Conservation (phyloP, 2,797 vertebrate genomes). For the Sebastes nivosus region DNA sequence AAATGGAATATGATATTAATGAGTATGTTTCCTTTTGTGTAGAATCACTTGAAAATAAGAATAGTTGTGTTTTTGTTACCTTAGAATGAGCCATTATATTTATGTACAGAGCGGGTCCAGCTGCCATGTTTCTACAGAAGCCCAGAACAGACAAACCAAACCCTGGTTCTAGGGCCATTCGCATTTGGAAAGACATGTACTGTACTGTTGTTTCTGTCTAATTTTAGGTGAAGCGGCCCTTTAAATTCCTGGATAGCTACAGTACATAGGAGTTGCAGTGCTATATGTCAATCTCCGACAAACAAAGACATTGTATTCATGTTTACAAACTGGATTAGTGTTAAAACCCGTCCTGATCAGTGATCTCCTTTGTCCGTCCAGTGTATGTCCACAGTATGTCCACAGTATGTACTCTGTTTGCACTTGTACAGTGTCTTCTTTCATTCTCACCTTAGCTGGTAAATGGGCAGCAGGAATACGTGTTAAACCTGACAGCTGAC, state of each 20-base stretch:
- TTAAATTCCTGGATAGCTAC: neutral
- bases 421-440: conserved; percentile 18
- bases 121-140: too few species aligned
- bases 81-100: too few species aligned
- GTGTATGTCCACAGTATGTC: neutral
- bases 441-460: conserved; percentile 45
- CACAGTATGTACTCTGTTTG: neutral
- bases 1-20: too few species aligned
- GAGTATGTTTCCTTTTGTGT: too few species aligned
- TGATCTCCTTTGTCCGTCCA: neutral
- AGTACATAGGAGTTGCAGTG: neutral
- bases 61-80: too few species aligned
- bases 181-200: neutral
- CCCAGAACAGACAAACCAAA: too few species aligned
- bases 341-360: neutral
- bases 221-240: neutral
- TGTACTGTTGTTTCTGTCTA: neutral
- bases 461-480: conserved; percentile 13
- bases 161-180: too few species aligned
- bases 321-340: neutral
- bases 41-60: too few species aligned
- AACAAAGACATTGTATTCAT: neutral
- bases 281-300: neutral
- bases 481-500: conserved; percentile 63
- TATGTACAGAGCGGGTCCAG: too few species aligned